Evolutionary conservation across 2,888 invertebrate genomes (phyloP).

Genomic region (Dryococelus australis): DNA sequence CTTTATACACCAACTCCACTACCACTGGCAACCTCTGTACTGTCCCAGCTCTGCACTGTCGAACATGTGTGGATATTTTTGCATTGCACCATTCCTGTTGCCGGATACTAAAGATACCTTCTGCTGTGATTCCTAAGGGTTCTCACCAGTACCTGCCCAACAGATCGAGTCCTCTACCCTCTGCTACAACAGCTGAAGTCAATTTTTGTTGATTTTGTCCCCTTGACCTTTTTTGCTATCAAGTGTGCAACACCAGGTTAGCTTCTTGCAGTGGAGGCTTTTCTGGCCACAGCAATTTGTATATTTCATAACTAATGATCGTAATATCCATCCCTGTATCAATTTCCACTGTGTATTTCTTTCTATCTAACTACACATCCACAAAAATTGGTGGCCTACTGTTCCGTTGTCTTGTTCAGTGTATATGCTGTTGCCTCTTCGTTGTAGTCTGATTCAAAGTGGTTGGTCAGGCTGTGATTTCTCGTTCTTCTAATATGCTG

Average conservation of each 20-base stretch:
- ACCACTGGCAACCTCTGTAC: neutral
- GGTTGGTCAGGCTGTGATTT: too few species aligned
- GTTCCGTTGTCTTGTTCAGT: too few species aligned
- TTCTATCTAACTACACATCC: neutral
- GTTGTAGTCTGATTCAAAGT: too few species aligned
- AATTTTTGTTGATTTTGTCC: neutral
- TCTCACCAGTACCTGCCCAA: neutral
- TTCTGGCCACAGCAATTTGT: neutral
- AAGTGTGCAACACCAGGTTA: neutral
- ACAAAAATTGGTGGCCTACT: neutral
- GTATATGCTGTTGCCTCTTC: too few species aligned
- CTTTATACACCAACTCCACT: neutral
- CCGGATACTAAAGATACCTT: neutral
- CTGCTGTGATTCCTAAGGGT: neutral
- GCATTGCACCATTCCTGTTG: neutral
- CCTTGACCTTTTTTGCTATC: neutral
- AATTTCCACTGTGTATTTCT: neutral
- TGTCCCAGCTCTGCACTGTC: neutral
- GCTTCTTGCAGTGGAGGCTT: neutral
- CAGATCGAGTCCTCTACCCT: neutral
- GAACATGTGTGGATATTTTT: neutral
- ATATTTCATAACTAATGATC: neutral
- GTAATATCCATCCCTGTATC: neutral
- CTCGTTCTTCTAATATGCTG: too few species aligned
- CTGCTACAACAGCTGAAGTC: neutral